Conservation (phyloP, 2,888 invertebrate genomes). For the Thalpophila matura region DNA sequence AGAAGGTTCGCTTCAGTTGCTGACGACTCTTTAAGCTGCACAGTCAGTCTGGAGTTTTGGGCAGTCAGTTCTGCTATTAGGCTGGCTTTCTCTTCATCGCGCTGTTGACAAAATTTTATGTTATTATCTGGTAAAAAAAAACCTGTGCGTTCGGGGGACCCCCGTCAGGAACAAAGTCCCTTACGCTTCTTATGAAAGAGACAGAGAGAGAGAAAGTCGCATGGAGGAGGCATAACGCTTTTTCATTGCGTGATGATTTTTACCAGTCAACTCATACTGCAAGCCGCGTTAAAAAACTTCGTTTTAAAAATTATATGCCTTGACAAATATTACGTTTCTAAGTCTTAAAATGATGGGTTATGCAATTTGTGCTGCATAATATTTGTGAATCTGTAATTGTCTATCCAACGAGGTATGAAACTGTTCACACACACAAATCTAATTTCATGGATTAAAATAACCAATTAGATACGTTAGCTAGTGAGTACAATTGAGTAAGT, state of each 20-base stretch:
- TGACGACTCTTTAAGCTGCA: constrained; percentile 96
- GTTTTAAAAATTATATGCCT: background rate
- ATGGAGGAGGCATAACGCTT: no score
- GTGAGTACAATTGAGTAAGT: background rate
- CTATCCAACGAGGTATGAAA: background rate
- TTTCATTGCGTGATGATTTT: no score
- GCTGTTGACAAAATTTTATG: constrained; percentile 79
- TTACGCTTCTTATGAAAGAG: no score
- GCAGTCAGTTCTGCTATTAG: constrained; percentile 96
- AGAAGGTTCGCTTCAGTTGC: constrained; percentile 95
- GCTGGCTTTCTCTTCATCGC: constrained; percentile 95
- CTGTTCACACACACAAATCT: constrained; percentile 1
- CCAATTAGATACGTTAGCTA: constrained; percentile 10
- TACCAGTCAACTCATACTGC: no score
- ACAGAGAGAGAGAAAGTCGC: no score
- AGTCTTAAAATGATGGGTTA: background rate
- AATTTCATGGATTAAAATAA: constrained; percentile 16
- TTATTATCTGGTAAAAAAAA: no score
- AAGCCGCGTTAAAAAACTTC: background rate
- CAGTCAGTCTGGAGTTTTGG: constrained; percentile 96
- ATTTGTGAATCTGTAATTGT: no score
- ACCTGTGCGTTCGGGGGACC: no score
- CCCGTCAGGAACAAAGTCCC: no score
- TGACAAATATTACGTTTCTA: background rate
- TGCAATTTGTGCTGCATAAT: background rate